Evolutionary conservation across 2,888 invertebrate species (phyloP).

Genomic region (Agriopis leucophaearia): DNA sequence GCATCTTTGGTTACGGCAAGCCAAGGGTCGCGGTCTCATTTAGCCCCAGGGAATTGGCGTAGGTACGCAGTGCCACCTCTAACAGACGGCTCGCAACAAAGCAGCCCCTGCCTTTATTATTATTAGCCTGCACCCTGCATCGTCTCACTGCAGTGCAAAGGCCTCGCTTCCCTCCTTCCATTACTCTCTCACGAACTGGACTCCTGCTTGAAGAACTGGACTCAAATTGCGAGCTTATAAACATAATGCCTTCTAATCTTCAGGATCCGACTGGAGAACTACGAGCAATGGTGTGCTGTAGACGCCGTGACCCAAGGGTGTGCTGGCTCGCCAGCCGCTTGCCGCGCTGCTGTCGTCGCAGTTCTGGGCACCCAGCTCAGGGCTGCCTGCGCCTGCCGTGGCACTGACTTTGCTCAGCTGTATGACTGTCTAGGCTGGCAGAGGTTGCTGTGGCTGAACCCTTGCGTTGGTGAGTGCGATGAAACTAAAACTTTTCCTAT

Average conservation of each 20-base stretch:
- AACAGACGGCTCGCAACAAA: no score
- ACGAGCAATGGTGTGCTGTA: slow-evolving; percentile 96
- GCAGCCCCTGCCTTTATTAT: no score
- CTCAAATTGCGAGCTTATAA: no score
- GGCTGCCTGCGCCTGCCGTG: slow-evolving; percentile 95
- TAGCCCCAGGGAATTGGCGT: no score
- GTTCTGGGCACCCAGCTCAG: slow-evolving; percentile 96
- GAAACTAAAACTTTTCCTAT: neutral
- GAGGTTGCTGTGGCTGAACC: slow-evolving; percentile 95
- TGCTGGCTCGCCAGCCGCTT: slow-evolving; percentile 94
- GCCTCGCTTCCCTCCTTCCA: no score
- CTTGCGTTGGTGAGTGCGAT: slow-evolving; percentile 93
- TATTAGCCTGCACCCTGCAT: no score
- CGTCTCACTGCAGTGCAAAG: no score
- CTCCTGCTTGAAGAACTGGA: no score
- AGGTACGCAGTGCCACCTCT: no score
- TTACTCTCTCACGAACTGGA: no score
- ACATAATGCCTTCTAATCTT: neutral
- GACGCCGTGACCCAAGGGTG: slow-evolving; percentile 96
- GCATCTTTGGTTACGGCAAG: no score
- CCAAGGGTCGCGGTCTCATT: no score
- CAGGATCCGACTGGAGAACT: slow-evolving; percentile 93
- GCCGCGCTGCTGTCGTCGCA: slow-evolving; percentile 94
- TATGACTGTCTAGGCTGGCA: slow-evolving; percentile 97
- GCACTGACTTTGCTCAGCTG: slow-evolving; percentile 93